A percentile compares a stretch with the other conserved stretches of the same genome.
These are phyloP conservation scores for Eriosoma lanigerum DNA, from an alignment of 1,140 invertebrate species.

Conservation along the genomic window DNA sequence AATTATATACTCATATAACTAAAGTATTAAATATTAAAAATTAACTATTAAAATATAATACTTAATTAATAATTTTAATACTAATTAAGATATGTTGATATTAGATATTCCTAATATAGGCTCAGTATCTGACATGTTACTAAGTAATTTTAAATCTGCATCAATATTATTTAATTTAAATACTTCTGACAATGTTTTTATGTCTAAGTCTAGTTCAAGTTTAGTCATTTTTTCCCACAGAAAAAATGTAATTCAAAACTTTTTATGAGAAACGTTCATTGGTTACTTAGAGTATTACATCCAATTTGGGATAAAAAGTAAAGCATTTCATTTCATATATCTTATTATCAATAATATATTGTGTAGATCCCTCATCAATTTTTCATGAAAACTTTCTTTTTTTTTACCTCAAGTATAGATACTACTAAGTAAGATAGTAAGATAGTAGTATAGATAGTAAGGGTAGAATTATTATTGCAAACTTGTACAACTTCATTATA, in stretches of 20 bases:
- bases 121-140: no score
- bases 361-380: not conserved
- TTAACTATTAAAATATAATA: no score
- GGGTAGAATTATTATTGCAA: not conserved
- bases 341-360: not conserved
- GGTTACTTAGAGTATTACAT: constrained; percentile 11
- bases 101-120: no score
- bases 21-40: no score
- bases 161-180: no score
- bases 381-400: not conserved
- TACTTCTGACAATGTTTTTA: no score
- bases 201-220: not conserved
- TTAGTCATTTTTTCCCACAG: not conserved
- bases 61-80: no score
- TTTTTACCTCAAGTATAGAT: not conserved
- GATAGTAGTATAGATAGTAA: no score
- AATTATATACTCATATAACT: no score
- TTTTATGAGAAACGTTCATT: constrained; percentile 27
- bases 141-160: no score
- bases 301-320: constrained; percentile 14
- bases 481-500: not conserved
- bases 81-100: not conserved
- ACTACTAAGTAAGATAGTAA: no score
- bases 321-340: constrained; percentile 1
- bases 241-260: not conserved